phyloP scores from a whole-genome alignment of 2,797 vertebrate genomes.

The Sarcoramphus papa region DNA sequence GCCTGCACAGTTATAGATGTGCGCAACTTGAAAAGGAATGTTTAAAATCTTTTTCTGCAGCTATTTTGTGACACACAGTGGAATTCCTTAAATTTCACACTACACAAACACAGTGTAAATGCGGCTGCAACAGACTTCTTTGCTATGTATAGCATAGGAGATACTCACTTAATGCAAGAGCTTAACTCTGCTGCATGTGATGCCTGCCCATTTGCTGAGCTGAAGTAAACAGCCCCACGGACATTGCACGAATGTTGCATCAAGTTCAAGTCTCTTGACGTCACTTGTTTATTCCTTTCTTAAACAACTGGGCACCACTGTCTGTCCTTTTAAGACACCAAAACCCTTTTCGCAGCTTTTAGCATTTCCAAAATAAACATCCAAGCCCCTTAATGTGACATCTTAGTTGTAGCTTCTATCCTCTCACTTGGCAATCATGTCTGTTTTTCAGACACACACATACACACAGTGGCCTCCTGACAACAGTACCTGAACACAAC shows the following conservation, averaged over 20 bases:
- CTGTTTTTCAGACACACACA: background rate
- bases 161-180: background rate
- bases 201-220: background rate
- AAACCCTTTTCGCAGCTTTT: background rate
- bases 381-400: background rate
- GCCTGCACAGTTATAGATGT: background rate
- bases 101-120: background rate
- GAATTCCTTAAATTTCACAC: background rate
- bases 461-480: background rate
- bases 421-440: background rate
- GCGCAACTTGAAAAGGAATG: background rate
- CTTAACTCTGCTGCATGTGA: background rate
- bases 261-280: background rate
- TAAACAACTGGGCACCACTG: background rate
- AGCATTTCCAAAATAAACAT: slow-evolving; percentile 10
- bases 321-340: background rate
- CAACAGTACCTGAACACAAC: background rate
- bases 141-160: background rate
- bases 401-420: background rate
- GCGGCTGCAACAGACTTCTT: background rate
- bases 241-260: fast-evolving
- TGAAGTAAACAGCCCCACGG: background rate
- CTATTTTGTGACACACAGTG: background rate
- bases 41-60: background rate
- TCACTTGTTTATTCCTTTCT: background rate